Base-by-base conservation (phyloP, 2,888 invertebrate species). In the Oxytorus armatus region DNA sequence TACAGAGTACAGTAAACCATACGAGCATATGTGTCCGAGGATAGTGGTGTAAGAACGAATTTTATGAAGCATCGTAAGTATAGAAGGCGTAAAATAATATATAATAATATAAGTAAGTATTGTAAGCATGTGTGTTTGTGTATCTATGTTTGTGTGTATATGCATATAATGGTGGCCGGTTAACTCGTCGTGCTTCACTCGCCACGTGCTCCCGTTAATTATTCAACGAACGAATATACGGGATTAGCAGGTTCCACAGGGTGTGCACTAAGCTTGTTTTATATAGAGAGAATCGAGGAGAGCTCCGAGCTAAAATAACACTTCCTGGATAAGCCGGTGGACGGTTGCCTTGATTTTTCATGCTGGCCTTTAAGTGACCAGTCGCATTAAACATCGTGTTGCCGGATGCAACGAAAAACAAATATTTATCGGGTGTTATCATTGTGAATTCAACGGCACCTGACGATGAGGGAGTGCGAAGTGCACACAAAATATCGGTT, bases 181-280 rank as follows among this genome's bases (percentile, higher is more conserved):
- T 72, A 65, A 57, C 70, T 57, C 77, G 77, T 77, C 77, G 77
- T 77, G 77, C 70, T 77, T 77, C 70, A 77, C 77, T 77, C 77
- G 70, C 77, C 78, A 73, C 78, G 78, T 78, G 78, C 78, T 78
- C 73, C 72, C 78, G 78, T 78, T 78, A 78, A 78, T 78, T 78
- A 78, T 78, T 78, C 78, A 78, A 73, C 59, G 61, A 61, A 57
- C 53, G 73, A 61, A 78, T 78, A n/a, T n/a, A 78, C 78, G 73
- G 78, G 78, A 78, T 78, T 78, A 78, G 78, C 78, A 78, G 78
- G 78, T 78, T 78, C 68, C 59, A 51, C n/a, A n/a, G n/a, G n/a
- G n/a, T n/a, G 61, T 21, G 73, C 29, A 21, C 66, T 73, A 73
- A 78, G 73, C 78, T 68, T 55, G 73, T 73, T 68, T 78, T 53